Evolutionary conservation across 2,113 vertebrate species (phyloP).

Genomic region (Onychostruthus taczanowskii): DNA sequence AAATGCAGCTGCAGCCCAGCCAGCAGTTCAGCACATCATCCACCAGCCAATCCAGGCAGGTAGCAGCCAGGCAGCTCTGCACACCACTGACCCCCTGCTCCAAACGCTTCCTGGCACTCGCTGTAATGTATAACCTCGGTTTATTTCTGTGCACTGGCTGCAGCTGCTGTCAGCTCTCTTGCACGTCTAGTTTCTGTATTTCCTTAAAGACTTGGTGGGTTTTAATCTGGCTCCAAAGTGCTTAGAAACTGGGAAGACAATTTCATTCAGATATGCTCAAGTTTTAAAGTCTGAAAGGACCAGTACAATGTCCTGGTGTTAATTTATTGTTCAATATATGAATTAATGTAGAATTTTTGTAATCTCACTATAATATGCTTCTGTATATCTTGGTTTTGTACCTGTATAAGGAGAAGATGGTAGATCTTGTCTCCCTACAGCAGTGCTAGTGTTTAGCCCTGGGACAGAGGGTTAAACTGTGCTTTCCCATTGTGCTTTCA

Average conservation of each 20-base stretch:
- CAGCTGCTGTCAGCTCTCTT: background rate
- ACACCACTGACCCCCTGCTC: fast-evolving
- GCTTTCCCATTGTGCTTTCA: background rate
- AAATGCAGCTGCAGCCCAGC: conserved; percentile 83
- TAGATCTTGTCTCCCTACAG: fast-evolving
- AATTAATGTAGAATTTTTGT: background rate
- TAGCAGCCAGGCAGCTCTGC: background rate
- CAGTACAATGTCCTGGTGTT: fast-evolving
- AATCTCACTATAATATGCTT: background rate
- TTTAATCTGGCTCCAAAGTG: background rate
- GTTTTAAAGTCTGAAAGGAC: background rate
- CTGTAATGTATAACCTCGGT: background rate
- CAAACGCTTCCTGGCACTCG: background rate
- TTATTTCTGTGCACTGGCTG: background rate
- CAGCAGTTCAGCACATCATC: conserved; percentile 92
- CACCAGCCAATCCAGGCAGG: conserved; percentile 93
- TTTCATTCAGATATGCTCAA: background rate
- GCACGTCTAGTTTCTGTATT: background rate
- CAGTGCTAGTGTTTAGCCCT: background rate
- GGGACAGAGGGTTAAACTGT: background rate
- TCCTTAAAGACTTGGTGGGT: background rate
- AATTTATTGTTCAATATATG: background rate
- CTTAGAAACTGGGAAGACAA: background rate
- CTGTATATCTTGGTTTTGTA: background rate
- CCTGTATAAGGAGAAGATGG: background rate